A percentile compares a stretch with the other conserved stretches of the same genome.
Evolutionary conservation across 2,888 invertebrate species (phyloP).

Genomic region (Agonum fuliginosum): DNA sequence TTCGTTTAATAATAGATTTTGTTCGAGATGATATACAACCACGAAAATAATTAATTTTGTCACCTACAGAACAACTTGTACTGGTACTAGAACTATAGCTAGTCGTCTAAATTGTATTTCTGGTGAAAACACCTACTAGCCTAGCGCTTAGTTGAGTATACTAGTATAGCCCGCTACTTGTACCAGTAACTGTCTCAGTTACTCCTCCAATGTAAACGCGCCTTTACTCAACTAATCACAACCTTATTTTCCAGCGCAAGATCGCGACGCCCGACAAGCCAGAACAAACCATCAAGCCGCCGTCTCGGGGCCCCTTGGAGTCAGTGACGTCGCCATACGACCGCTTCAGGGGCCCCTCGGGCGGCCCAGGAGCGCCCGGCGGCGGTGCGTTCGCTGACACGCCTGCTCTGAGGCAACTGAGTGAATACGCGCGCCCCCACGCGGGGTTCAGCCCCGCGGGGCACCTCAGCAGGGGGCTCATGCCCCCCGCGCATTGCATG

Average conservation of each 20-base stretch:
- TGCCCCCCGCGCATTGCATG: conserved; percentile 81
- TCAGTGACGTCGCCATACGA: conserved; percentile 86
- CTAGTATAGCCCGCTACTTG: too few species aligned
- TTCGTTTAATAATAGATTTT: too few species aligned
- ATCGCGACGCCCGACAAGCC: conserved; percentile 88
- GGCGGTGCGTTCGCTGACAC: conserved; percentile 88
- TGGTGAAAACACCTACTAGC: conserved; percentile 53
- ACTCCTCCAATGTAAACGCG: too few species aligned
- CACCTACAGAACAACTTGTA: too few species aligned
- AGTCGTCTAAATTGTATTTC: too few species aligned
- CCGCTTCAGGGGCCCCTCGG: conserved; percentile 73
- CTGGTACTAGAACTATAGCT: too few species aligned
- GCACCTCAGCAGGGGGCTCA: conserved; percentile 69
- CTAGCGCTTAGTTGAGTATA: too few species aligned
- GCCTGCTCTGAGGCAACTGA: conserved; percentile 92
- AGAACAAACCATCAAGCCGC: conserved; percentile 88
- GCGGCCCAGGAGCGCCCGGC: conserved; percentile 68
- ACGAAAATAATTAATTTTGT: too few species aligned
- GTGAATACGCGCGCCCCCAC: conserved; percentile 95
- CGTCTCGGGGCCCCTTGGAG: conserved; percentile 84
- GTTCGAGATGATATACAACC: too few species aligned
- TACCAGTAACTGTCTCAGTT: too few species aligned
- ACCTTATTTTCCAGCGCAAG: conserved; percentile 73
- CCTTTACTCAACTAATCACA: background rate
- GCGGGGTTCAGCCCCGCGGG: conserved; percentile 83